Percentiles rank a stretch among this genome's conserved stretches.
Conservation (phyloP, 2,797 vertebrate species). For the Melanotaenia parkinsoni region DNA sequence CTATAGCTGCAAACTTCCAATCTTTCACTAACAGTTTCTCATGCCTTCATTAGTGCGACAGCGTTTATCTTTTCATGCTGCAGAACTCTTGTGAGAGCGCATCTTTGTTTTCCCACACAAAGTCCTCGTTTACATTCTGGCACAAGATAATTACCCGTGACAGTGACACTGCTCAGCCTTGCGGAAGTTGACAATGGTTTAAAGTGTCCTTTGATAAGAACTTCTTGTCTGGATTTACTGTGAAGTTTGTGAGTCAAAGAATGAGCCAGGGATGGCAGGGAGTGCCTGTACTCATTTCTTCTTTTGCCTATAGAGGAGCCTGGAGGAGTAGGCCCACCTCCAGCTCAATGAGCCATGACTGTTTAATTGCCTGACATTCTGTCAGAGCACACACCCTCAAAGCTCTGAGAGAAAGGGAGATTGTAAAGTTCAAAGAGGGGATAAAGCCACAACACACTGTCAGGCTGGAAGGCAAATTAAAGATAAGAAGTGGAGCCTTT, state of each 20-base stretch:
- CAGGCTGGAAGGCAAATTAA: slow-evolving; percentile 63
- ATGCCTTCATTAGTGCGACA: slow-evolving; percentile 50
- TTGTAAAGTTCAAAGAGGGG: slow-evolving; percentile 76
- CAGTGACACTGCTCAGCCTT: slow-evolving; percentile 65
- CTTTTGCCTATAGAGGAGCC: slow-evolving; percentile 64
- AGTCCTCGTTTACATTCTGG: slow-evolving; percentile 60
- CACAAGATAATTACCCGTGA: slow-evolving; percentile 68
- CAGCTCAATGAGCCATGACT: slow-evolving; percentile 80
- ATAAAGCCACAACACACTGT: slow-evolving; percentile 72
- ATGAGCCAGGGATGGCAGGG: slow-evolving; percentile 42
- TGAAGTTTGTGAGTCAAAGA: slow-evolving; percentile 58
- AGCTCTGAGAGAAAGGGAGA: slow-evolving; percentile 74
- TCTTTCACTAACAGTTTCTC: slow-evolving; percentile 28
- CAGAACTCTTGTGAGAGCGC: slow-evolving; percentile 32
- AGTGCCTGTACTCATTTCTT: slow-evolving; percentile 58
- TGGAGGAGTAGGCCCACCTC: slow-evolving; percentile 73
- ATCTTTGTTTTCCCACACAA: slow-evolving; percentile 59
- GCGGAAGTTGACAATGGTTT: slow-evolving; percentile 63
- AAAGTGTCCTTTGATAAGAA: slow-evolving; percentile 74
- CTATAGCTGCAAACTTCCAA: slow-evolving; percentile 24
- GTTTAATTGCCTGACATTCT: slow-evolving; percentile 84
- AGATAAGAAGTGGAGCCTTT: slow-evolving; percentile 73
- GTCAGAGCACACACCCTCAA: slow-evolving; percentile 75
- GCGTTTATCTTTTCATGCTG: slow-evolving; percentile 44
- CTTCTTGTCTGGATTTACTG: slow-evolving; percentile 60